phyloP scores from a whole-genome alignment of 2,888 invertebrate species.

The Pedicia rivosa region DNA sequence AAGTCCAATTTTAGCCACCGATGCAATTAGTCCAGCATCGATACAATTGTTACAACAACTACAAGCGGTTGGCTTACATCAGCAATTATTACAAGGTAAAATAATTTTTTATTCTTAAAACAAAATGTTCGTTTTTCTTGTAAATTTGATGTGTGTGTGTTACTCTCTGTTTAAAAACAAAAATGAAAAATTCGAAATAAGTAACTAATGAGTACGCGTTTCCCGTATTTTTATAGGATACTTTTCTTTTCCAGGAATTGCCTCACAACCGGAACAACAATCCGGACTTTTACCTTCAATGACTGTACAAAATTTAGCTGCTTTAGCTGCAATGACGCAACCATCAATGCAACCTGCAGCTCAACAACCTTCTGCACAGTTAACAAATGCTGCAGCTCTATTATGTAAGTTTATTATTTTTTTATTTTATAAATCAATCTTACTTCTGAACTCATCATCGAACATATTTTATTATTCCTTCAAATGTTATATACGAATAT shows the following conservation, averaged over 20 bases:
- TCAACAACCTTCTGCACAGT: slow-evolving; percentile 17
- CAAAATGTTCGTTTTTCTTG: not conserved
- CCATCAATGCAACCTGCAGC: slow-evolving; percentile 25
- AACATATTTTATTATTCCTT: no score
- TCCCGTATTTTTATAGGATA: not conserved
- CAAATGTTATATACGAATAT: no score
- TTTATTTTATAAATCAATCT: no score
- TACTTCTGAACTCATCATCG: no score
- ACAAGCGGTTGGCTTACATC: slow-evolving; percentile 47
- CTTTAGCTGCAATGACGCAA: slow-evolving; percentile 48
- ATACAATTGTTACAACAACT: slow-evolving; percentile 47
- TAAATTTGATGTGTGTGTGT: no score
- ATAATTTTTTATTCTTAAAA: slow-evolving; percentile 1
- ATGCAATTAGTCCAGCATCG: slow-evolving; percentile 40
- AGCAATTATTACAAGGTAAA: slow-evolving; percentile 43
- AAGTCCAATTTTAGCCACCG: slow-evolving; percentile 29
- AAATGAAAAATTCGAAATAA: slow-evolving; percentile 20
- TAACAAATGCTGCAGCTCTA: slow-evolving; percentile 26
- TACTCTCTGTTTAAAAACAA: no score
- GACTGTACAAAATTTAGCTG: slow-evolving; percentile 83
- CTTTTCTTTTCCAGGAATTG: not conserved
- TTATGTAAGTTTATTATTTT: slow-evolving; percentile 30
- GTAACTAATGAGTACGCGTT: not conserved
- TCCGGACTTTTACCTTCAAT: slow-evolving; percentile 52
- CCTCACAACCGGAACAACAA: not conserved